A percentile compares a stretch with the other conserved stretches of the same genome.
These are phyloP conservation scores for Botia kubotai DNA, from an alignment of 2,797 vertebrate genomes.

Conservation along the genomic window DNA sequence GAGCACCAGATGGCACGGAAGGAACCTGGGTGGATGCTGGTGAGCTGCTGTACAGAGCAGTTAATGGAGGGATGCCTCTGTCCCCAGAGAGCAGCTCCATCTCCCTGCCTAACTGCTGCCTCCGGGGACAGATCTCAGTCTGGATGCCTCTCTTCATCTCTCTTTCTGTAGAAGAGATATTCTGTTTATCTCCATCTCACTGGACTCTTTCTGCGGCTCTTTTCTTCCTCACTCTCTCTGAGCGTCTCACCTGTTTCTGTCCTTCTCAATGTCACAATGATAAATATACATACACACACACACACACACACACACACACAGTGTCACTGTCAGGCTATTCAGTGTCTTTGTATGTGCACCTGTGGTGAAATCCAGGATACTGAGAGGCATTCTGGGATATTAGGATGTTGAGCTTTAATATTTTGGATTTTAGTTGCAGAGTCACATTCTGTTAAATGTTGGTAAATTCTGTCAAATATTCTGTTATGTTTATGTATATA, in stretches of 20 bases:
- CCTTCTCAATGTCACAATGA: slow-evolving; percentile 14
- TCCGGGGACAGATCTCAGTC: slow-evolving; percentile 35
- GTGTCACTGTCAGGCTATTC: slow-evolving; percentile 1
- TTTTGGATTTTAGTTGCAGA: too few relatives aligned
- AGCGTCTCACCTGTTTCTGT: not conserved
- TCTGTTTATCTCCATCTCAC: slow-evolving; percentile 25
- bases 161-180: slow-evolving; percentile 25
- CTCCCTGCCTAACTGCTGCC: slow-evolving; percentile 1
- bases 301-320: not conserved
- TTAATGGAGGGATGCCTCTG: slow-evolving; percentile 35
- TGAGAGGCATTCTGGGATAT: not conserved
- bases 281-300: not conserved
- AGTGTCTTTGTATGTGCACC: not conserved
- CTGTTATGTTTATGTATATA: too few relatives aligned
- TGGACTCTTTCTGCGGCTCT: slow-evolving; percentile 5
- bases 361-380: not conserved
- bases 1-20: slow-evolving; percentile 39
- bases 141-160: slow-evolving; percentile 23
- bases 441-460: too few relatives aligned
- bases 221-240: not conserved
- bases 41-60: slow-evolving; percentile 10
- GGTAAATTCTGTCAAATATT: too few relatives aligned
- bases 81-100: slow-evolving; percentile 20
- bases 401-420: not conserved
- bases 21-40: slow-evolving; percentile 19